Evolutionary conservation across 2,797 vertebrate species (phyloP).

Genomic region (Macropodus opercularis): DNA sequence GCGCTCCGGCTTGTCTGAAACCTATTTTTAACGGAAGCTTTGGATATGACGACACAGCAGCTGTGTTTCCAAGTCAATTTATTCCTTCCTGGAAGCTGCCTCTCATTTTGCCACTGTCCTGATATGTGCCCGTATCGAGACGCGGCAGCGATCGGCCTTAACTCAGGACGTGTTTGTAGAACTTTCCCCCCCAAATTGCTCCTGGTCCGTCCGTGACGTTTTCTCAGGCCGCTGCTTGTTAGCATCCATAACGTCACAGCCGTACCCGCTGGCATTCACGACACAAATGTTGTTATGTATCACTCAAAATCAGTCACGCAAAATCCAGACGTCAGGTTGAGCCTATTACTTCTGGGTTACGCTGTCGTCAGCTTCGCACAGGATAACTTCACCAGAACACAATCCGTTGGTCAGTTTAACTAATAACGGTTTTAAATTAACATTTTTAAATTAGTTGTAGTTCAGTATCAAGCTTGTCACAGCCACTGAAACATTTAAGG

Average conservation of each 20-base stretch:
- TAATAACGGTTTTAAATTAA: too few relatives aligned
- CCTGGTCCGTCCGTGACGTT: constrained; percentile 40
- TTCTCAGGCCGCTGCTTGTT: constrained; percentile 56
- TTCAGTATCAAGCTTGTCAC: too few relatives aligned
- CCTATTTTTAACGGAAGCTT: constrained; percentile 19
- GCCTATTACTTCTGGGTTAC: not conserved
- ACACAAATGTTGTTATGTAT: constrained; percentile 36
- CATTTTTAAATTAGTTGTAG: too few relatives aligned
- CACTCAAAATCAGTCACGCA: constrained; percentile 5
- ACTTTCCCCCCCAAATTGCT: constrained; percentile 17
- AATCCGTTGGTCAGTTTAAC: too few relatives aligned
- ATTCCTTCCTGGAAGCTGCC: constrained; percentile 50
- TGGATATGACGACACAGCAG: constrained; percentile 29
- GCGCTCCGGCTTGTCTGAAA: not conserved
- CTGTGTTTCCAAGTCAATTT: constrained; percentile 50
- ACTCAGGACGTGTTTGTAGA: constrained; percentile 41
- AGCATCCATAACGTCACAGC: constrained; percentile 63
- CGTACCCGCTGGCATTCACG: constrained; percentile 20
- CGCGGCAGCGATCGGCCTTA: constrained; percentile 39
- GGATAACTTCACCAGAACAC: too few relatives aligned
- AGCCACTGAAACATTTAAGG: constrained; percentile 80
- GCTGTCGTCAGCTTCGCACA: too few relatives aligned
- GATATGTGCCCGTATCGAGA: not conserved
- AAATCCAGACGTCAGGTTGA: not conserved
- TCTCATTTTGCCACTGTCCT: constrained; percentile 40